Conservation (phyloP, 2,113 vertebrate species). For the Triplophysa dalaica region DNA sequence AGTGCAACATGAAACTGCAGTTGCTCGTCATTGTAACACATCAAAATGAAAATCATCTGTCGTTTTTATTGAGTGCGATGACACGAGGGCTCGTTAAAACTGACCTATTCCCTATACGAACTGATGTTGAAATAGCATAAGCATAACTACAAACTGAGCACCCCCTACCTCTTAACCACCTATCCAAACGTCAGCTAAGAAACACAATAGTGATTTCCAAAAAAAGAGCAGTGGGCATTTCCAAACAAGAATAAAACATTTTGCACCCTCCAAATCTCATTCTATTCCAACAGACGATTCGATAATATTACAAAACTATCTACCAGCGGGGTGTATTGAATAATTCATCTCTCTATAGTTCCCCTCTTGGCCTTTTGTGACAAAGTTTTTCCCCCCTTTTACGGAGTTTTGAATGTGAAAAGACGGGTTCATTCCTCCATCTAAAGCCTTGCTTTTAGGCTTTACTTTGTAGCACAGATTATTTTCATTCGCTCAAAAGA, state of each 20-base stretch:
- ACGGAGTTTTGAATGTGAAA: constrained; percentile 76
- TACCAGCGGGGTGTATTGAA: constrained; percentile 76
- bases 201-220: constrained; percentile 64
- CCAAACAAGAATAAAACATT: constrained; percentile 68
- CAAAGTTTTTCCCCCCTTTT: constrained; percentile 61
- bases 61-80: not conserved
- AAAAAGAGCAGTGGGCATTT: constrained; percentile 64
- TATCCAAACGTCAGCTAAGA: constrained; percentile 36
- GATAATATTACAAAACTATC: constrained; percentile 76
- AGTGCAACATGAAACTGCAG: not conserved
- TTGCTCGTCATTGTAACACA: not conserved
- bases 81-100: constrained; percentile 7
- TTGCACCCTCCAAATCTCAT: constrained; percentile 67
- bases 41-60: not conserved
- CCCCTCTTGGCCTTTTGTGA: constrained; percentile 73
- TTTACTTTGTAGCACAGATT: constrained; percentile 72
- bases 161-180: constrained; percentile 26
- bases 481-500: constrained; percentile 57
- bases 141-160: not conserved
- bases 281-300: constrained; percentile 67
- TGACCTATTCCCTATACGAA: not conserved
- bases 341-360: constrained; percentile 75
- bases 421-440: constrained; percentile 61
- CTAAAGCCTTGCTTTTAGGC: constrained; percentile 49
- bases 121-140: constrained; percentile 1